Percentiles rank a stretch among this genome's conserved stretches.
Conservation (phyloP, 2,888 invertebrate genomes). For the Euproctis similis region DNA sequence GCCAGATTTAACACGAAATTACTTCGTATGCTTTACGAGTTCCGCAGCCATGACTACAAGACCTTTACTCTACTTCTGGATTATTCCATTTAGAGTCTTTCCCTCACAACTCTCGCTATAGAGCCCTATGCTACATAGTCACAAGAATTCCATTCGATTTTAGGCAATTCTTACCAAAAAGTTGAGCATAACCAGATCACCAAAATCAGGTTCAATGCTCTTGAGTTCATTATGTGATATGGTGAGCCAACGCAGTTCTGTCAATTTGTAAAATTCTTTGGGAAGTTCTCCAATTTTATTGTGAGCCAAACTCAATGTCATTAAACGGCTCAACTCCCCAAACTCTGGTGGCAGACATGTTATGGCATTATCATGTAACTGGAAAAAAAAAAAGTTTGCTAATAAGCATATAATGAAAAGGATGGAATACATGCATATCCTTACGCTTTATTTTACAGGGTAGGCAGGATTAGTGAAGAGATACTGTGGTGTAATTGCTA, state of each 20-base stretch:
- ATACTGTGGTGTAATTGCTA: too few species aligned
- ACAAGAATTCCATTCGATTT: background rate
- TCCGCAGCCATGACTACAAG: too few species aligned
- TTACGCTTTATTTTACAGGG: too few species aligned
- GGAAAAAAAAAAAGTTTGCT: slow-evolving; percentile 24
- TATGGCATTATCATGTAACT: slow-evolving; percentile 91
- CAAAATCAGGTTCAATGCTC: slow-evolving; percentile 81
- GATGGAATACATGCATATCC: too few species aligned
- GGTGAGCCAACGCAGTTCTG: slow-evolving; percentile 81
- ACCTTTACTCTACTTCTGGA: too few species aligned
- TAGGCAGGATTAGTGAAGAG: too few species aligned
- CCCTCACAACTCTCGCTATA: background rate
- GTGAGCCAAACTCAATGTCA: slow-evolving; percentile 80
- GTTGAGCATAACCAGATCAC: slow-evolving; percentile 84
- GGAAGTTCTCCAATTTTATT: slow-evolving; percentile 81
- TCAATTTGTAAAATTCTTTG: slow-evolving; percentile 79
- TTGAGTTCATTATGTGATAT: slow-evolving; percentile 84
- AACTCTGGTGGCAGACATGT: slow-evolving; percentile 82
- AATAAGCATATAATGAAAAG: too few species aligned
- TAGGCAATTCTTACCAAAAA: slow-evolving; percentile 61
- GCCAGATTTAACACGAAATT: too few species aligned
- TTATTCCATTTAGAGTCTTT: too few species aligned
- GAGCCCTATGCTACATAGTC: background rate
- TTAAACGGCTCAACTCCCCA: slow-evolving; percentile 80
- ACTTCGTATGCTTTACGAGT: too few species aligned